Base-by-base conservation (phyloP, 2,797 vertebrate genomes). In the Pristis pectinata region DNA sequence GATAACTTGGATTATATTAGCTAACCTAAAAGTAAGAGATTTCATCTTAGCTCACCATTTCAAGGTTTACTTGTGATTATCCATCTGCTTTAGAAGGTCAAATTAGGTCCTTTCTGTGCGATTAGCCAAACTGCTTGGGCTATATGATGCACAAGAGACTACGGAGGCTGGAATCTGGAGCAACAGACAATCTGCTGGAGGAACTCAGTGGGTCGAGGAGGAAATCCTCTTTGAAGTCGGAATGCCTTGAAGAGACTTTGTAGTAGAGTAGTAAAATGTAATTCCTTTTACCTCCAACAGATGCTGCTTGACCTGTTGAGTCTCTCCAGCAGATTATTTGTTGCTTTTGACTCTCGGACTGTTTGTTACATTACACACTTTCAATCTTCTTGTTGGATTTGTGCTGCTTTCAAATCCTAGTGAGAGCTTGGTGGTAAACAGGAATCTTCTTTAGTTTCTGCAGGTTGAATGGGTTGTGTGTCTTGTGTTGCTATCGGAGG, bases 391-490 rank as follows among this genome's bases (percentile, higher is more conserved):
- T 34, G 30, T 89, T 61, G 56, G 85, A 37, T 37, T 11, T 3
- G 56, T n/a, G 30, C 56, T 61, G 13, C 13, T 61, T 13, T 89
- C 56, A 61, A 61, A 61, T 0, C 34, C 2, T 7, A 19, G 56
- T 61, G 30, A 59, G 15, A n/a, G 61, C 41, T 37, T 41, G n/a
- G 19, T 37, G 15, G 10, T 44, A 27, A 91, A 37, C 24, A n/a
- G 6, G 34, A 44, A 24, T 67, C 64, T 3, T 11, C 53, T 61
- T 93, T 6, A 11, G 0, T 74, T n/a, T 93, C 72, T 67, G 13
- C 92, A 94, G 92, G 70, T 76, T 67, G 27, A 94, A 94, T 94
- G 64, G 92, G 24, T 74, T n/a, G 92, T n/a, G 6, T 94, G 70
- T 13, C 70, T 94, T 5, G 11, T 94, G 24, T 19, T 94, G 24